Evolutionary conservation across 1,140 invertebrate genomes (phyloP).

Genomic region (Ceratina japonica): DNA sequence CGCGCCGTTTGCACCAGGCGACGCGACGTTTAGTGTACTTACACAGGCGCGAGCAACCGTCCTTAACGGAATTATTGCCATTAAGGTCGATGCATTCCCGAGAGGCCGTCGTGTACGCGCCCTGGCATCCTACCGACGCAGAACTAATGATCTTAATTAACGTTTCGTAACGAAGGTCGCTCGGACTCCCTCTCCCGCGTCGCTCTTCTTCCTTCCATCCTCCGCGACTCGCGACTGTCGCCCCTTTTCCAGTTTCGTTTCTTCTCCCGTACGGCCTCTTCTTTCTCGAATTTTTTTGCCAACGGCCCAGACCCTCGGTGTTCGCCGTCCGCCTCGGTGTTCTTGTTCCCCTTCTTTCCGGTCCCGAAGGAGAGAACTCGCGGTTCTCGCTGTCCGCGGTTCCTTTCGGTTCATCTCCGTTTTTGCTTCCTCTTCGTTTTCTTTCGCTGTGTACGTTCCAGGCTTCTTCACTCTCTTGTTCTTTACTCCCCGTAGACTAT

Average conservation of each 20-base stretch:
- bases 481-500: conserved; percentile 19
- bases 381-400: conserved; percentile 22
- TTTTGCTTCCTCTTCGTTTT: conserved; percentile 21
- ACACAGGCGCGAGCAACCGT: conserved; percentile 61
- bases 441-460: background rate
- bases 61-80: conserved; percentile 71
- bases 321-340: conserved; percentile 33
- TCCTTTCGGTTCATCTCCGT: background rate
- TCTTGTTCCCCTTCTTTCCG: conserved; percentile 31
- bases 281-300: conserved; percentile 23
- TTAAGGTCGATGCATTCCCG: conserved; percentile 70
- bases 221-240: conserved; percentile 28
- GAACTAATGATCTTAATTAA: conserved; percentile 78
- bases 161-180: conserved; percentile 74
- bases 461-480: conserved; percentile 37
- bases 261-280: conserved; percentile 7
- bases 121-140: conserved; percentile 70
- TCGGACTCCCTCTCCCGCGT: conserved; percentile 32
- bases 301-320: background rate
- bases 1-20: background rate
- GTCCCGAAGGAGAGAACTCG: conserved; percentile 39
- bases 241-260: conserved; percentile 26
- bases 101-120: conserved; percentile 67
- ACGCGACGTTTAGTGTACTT: conserved; percentile 20
- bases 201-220: background rate